These are phyloP conservation scores for Thymelicus acteon DNA, from an alignment of 2,888 invertebrate genomes.

Conservation along the genomic window DNA sequence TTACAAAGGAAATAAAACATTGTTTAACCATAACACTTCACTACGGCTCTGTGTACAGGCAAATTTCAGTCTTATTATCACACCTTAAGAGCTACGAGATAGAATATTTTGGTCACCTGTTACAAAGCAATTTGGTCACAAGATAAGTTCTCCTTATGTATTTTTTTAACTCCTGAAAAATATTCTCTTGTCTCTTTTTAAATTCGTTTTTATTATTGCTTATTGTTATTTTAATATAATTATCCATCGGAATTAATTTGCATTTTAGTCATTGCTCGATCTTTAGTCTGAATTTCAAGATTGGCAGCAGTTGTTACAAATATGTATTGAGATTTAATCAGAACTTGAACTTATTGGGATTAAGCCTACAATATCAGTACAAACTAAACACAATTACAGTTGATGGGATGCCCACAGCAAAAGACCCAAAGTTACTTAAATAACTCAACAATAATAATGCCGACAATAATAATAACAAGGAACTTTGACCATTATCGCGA, in stretches of 20 bases:
- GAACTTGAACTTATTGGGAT: too few species aligned
- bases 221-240: too few species aligned
- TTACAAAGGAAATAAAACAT: slow-evolving; percentile 23
- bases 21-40: slow-evolving; percentile 5
- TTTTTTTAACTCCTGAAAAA: neutral
- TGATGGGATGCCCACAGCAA: neutral
- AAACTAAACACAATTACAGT: neutral
- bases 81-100: neutral
- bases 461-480: neutral
- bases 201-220: too few species aligned
- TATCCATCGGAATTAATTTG: too few species aligned
- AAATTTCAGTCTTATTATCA: neutral
- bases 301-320: too few species aligned
- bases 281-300: too few species aligned
- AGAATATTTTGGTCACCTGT: neutral
- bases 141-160: neutral
- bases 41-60: neutral
- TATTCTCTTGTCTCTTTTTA: neutral
- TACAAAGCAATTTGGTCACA: neutral
- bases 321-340: too few species aligned
- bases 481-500: slow-evolving; percentile 18
- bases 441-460: neutral
- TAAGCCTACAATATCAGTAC: too few species aligned
- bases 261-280: too few species aligned
- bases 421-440: neutral